Evolutionary conservation across 2,797 vertebrate genomes (phyloP), one percentile per base, ranked within the genome.

Genomic region (Poecilia picta): DNA sequence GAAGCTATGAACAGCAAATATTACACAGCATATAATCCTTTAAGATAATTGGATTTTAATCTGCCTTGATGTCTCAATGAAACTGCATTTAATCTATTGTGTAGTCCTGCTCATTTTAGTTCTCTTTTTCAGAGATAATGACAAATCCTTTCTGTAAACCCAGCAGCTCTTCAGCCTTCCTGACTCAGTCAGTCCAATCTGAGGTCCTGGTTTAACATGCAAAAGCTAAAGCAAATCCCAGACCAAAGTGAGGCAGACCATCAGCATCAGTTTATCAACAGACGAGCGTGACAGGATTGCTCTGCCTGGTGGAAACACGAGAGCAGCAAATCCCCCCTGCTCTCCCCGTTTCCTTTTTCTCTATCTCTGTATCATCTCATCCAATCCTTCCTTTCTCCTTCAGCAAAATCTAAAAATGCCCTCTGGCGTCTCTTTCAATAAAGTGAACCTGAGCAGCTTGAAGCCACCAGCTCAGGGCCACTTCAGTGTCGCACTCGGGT

Each of bases 401-500:
- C 18, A 20, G 74, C 53, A 1, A 82, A 64, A 73, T 83, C 75
- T 77, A 46, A 72, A 87, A 87, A 85, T 73, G 78, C 78, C 81
- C 87, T 82, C 85, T 74, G 80, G 83, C 45, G 51, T 90, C 85
- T 87, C 70, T 8, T 92, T 87, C 86, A 86, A 89, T 89, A 78
- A 87, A 86, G 59, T 85, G 75, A 89, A 83, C 76, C 79, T 39
- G 39, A 80, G 83, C 59, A 46, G 64, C 80, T 91, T 83, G 77
- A 89, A 91, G 86, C 77, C 33, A 46, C 80, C 62, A 73, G 84
- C 79, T 81, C 79, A 81, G 75, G 72, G 73, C 88, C 75, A 78
- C 80, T 87, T 84, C 53, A 77, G 79, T 49, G 55, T 88, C 87
- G 89, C 36, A 75, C 85, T 92, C 86, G 91, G 91, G 91, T 92